Conservation (phyloP, 2,797 vertebrate species). For the Pempheris klunzingeri region DNA sequence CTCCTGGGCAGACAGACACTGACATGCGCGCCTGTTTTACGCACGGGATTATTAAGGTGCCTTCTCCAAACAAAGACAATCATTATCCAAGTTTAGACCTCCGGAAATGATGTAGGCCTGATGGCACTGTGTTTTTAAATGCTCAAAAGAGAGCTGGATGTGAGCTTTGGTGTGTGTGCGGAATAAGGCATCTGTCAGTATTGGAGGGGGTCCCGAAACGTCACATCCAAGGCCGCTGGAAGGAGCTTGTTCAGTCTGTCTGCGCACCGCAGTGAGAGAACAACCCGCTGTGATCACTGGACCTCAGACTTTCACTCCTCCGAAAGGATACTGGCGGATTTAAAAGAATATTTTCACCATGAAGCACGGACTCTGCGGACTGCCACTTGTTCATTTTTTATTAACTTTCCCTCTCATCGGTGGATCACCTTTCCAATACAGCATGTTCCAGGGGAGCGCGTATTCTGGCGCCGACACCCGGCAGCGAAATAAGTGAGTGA, state of each 20-base stretch:
- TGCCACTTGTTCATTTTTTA: conserved; percentile 56
- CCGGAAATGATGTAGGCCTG: conserved; percentile 6
- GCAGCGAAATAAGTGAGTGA: conserved; percentile 85
- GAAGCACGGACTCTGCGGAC: conserved; percentile 51
- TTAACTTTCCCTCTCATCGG: conserved; percentile 62
- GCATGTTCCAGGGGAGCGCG: conserved; percentile 76
- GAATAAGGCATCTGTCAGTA: conserved; percentile 40
- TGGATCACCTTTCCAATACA: conserved; percentile 80
- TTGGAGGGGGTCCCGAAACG: conserved; percentile 65
- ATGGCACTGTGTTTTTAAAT: conserved; percentile 27
- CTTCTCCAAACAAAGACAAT: conserved; percentile 15
- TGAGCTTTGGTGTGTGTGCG: not conserved
- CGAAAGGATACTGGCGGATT: conserved; percentile 9
- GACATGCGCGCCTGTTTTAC: conserved; percentile 18
- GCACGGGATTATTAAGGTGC: conserved; percentile 8
- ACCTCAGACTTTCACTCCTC: conserved; percentile 22
- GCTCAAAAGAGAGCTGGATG: not conserved
- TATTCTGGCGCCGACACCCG: conserved; percentile 72
- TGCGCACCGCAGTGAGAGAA: conserved; percentile 28
- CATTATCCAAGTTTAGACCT: conserved; percentile 32
- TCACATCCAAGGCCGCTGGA: conserved; percentile 60
- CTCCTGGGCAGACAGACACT: not conserved
- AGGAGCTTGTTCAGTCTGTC: conserved; percentile 25
- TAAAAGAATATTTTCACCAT: conserved; percentile 40
- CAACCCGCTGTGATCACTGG: conserved; percentile 8